These are phyloP conservation scores for Hippocampus mohnikei DNA, from an alignment of 2,113 vertebrate genomes.

Conservation along the genomic window DNA sequence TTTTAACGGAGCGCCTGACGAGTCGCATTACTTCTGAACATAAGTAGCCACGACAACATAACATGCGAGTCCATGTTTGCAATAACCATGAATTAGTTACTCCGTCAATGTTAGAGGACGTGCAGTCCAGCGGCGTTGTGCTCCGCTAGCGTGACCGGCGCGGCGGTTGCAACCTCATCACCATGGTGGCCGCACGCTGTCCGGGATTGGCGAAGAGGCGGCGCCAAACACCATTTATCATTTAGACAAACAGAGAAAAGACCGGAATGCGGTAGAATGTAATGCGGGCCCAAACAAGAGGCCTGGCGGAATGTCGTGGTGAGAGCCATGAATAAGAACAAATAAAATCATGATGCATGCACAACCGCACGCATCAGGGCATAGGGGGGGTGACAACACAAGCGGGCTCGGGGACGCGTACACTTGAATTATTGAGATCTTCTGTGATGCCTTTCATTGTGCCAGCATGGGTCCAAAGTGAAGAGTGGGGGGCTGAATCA, in stretches of 20 bases:
- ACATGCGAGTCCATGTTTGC: neutral
- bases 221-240: neutral
- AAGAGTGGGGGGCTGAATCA: constrained; percentile 21
- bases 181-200: neutral
- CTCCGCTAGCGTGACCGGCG: neutral
- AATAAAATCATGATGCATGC: constrained; percentile 19
- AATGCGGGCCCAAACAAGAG: constrained; percentile 23
- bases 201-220: neutral
- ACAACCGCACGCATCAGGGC: neutral
- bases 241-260: neutral
- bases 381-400: constrained; percentile 31
- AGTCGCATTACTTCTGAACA: neutral
- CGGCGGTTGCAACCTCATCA: neutral
- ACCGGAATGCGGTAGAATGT: neutral
- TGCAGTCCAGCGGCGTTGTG: neutral
- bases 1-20: neutral
- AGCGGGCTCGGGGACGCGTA: constrained; percentile 43
- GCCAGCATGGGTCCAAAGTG: constrained; percentile 50
- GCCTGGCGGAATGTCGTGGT: constrained; percentile 22
- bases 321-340: constrained; percentile 27
- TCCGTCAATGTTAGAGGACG: neutral
- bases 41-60: neutral
- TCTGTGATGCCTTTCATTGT: constrained; percentile 49
- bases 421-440: constrained; percentile 64
- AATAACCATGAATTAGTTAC: neutral